Evolutionary conservation across 2,797 vertebrate species (phyloP), one percentile per base, ranked within the genome.

Genomic region (Notolepis coatsorum): DNA sequence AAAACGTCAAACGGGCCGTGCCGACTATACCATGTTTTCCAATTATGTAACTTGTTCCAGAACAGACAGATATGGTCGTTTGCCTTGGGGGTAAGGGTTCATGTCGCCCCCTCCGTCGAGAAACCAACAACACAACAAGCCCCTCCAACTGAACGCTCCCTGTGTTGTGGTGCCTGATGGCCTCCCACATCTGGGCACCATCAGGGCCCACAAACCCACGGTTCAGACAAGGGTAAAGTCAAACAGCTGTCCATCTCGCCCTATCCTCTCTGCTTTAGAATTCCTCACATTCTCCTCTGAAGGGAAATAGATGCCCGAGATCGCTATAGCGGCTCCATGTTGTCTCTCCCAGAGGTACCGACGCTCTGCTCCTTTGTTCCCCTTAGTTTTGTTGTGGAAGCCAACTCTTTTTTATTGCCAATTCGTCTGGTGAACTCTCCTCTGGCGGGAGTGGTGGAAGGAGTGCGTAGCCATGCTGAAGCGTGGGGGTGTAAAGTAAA

Each of bases 181-280:
- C n/a, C n/a, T 81, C 69, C 57, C 81, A 79, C 85, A 90, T 89
- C 88, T 88, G 85, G 71, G 74, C 65, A 68, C 61, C 78, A 81
- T 66, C 67, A 75, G 80, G n/a, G 58, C 55, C 0, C 2, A 33
- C 1, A 42, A 39, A 49, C 58, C n/a, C 39, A 7, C 15, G 51
- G 77, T 76, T 86, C 83, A 88, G 67, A 58, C 72, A 49, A 80
- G 86, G 87, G 82, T 82, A 87, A 52, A 51, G 58, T 80, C 65
- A 57, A 88, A 85, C 87, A 80, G 84, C 81, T 81, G 80, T 81
- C 86, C 42, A 42, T 84, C 72, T 49, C 55, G n/a, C 17, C 18
- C 7, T 20, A 8, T 4, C 17, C 3, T 28, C 37, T 3, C 85
- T 73, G 61, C 41, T 71, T 77, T 67, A 52, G 12, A 73, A 90